phyloP scores from a whole-genome alignment of 2,113 vertebrate species.

The Gambusia holbrooki region DNA sequence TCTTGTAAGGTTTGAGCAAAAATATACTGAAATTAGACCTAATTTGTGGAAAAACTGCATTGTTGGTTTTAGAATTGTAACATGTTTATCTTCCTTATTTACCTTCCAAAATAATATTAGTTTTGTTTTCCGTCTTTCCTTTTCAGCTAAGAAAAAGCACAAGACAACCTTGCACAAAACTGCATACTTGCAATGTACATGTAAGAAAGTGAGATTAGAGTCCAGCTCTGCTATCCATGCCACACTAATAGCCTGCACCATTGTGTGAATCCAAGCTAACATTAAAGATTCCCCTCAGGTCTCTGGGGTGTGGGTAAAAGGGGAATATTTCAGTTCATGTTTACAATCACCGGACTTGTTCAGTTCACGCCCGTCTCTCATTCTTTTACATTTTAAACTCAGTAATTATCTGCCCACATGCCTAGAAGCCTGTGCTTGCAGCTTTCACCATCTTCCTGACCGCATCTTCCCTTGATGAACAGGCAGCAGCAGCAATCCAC shows the following conservation, averaged over 20 bases:
- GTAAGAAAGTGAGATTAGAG: neutral
- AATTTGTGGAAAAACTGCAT: neutral
- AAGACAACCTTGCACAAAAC: neutral
- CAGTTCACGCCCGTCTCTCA: neutral
- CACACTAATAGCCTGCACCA: constrained; percentile 1
- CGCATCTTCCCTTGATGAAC: constrained; percentile 38
- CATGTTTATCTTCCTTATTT: neutral
- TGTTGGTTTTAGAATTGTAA: neutral
- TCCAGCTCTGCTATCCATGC: neutral
- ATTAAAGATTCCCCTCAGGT: constrained; percentile 57
- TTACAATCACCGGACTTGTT: constrained; percentile 1
- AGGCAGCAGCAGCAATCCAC: constrained; percentile 19
- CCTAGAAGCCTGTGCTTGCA: constrained; percentile 30
- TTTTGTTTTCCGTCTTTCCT: neutral
- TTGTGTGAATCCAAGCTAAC: constrained; percentile 21
- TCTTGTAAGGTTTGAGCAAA: neutral
- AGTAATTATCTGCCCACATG: constrained; percentile 14
- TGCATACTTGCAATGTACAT: no score
- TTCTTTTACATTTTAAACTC: neutral
- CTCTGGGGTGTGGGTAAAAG: constrained; percentile 50
- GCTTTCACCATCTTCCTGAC: constrained; percentile 19
- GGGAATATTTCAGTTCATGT: constrained; percentile 32
- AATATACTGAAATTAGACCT: neutral
- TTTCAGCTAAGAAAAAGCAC: neutral
- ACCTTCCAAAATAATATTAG: neutral